phyloP scores from a whole-genome alignment of 2,888 invertebrate species.

The Lepidochrysops patricia region DNA sequence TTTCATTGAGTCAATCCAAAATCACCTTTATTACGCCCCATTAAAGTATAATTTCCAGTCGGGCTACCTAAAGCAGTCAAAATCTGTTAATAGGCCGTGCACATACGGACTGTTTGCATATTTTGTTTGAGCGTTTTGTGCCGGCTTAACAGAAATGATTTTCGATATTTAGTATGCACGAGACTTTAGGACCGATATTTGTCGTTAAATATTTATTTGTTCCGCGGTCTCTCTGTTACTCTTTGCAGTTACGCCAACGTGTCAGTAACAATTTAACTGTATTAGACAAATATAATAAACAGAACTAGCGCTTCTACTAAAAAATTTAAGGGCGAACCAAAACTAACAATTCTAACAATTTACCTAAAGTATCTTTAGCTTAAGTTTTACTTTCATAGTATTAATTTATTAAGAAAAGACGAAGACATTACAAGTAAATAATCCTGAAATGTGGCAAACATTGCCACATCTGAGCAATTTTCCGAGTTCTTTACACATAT shows the following conservation, averaged over 20 bases:
- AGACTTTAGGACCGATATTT: constrained; percentile 63
- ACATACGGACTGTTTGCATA: constrained; percentile 62
- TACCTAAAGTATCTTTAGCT: not conserved
- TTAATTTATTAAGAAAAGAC: too few relatives aligned
- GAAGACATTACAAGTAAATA: too few relatives aligned
- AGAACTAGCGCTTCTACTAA: not conserved
- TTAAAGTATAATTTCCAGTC: constrained; percentile 18
- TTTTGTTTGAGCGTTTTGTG: constrained; percentile 66
- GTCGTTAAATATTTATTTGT: constrained; percentile 63
- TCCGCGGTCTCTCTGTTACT: constrained; percentile 47
- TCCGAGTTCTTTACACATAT: too few relatives aligned
- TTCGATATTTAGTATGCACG: constrained; percentile 67
- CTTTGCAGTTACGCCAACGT: constrained; percentile 53
- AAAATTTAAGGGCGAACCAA: not conserved
- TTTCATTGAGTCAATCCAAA: constrained; percentile 31
- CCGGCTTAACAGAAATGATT: constrained; percentile 60
- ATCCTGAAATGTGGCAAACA: too few relatives aligned
- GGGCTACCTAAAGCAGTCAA: constrained; percentile 36
- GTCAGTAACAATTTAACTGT: constrained; percentile 32
- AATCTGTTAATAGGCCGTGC: constrained; percentile 65
- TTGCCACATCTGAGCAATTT: too few relatives aligned
- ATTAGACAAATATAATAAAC: constrained; percentile 11
- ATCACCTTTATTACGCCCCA: constrained; percentile 9
- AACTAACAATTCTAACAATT: not conserved
- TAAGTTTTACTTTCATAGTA: not conserved